Evolutionary conservation across 2,797 vertebrate genomes (phyloP).

Genomic region (Ctenosaura bakeri): DNA sequence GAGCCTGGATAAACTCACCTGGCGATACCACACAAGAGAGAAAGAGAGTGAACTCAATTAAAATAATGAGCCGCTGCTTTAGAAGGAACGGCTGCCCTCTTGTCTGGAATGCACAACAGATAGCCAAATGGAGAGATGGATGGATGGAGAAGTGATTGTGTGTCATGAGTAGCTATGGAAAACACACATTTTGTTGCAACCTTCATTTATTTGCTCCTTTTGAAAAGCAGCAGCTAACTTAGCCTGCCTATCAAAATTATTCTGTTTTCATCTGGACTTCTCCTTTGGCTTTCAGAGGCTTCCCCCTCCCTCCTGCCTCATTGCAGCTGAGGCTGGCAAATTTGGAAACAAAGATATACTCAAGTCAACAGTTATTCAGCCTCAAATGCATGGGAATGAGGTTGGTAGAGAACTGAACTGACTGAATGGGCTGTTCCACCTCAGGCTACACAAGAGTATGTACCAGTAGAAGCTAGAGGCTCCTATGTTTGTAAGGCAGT

Average conservation of each 20-base stretch:
- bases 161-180: not conserved
- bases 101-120: conserved; percentile 15
- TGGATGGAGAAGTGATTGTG: conserved; percentile 3
- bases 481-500: too few species aligned
- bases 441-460: not conserved
- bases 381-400: not conserved
- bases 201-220: not conserved
- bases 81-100: conserved; percentile 27
- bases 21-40: conserved; percentile 55
- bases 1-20: conserved; percentile 59
- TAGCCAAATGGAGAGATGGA: not conserved
- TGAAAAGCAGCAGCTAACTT: not conserved
- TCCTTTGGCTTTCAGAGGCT: conserved; percentile 28
- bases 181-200: not conserved
- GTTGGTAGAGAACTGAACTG: too few species aligned
- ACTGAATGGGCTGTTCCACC: not conserved
- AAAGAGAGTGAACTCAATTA: conserved; percentile 57
- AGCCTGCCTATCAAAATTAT: not conserved
- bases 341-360: conserved; percentile 15
- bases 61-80: conserved; percentile 43
- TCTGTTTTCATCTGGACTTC: not conserved
- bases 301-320: not conserved
- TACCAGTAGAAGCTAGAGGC: not conserved
- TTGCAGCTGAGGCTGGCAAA: conserved; percentile 10
- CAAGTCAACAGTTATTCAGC: not conserved